Percentiles rank a stretch among this genome's conserved stretches.
Conservation (phyloP, 2,113 vertebrate genomes). For the Halcyon senegalensis region DNA sequence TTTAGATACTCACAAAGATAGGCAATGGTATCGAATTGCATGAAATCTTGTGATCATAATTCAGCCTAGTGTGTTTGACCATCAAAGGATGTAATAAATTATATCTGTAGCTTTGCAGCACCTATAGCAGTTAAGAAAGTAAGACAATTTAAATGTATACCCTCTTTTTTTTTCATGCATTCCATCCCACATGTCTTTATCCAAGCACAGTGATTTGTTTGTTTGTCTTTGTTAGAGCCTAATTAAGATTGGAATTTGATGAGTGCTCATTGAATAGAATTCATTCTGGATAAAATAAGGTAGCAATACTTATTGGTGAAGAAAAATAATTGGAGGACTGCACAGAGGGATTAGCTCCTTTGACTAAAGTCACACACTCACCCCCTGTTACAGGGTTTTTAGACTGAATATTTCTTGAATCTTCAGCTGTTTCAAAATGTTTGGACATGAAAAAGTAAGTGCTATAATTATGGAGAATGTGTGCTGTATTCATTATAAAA, state of each 20-base stretch:
- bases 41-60: slow-evolving; percentile 18
- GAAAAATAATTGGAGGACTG: slow-evolving; percentile 53
- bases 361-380: slow-evolving; percentile 20
- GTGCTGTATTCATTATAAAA: slow-evolving; percentile 4
- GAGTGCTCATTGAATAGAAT: slow-evolving; percentile 40
- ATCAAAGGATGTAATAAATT: slow-evolving; percentile 40
- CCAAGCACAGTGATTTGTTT: slow-evolving; percentile 52
- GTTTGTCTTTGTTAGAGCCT: slow-evolving; percentile 56
- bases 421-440: slow-evolving; percentile 48
- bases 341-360: slow-evolving; percentile 32
- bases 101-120: not conserved
- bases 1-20: slow-evolving; percentile 20
- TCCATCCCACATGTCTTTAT: slow-evolving; percentile 19
- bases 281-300: slow-evolving; percentile 41
- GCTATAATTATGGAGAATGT: slow-evolving; percentile 16
- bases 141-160: slow-evolving; percentile 32
- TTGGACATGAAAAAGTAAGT: slow-evolving; percentile 51
- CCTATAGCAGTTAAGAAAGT: slow-evolving; percentile 6
- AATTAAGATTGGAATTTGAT: slow-evolving; percentile 55
- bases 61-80: slow-evolving; percentile 12
- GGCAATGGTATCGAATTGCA: not conserved
- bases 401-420: slow-evolving; percentile 30
- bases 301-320: slow-evolving; percentile 22
- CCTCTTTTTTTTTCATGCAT: slow-evolving; percentile 21
- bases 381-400: not conserved